These are phyloP conservation scores for Gephyroberyx darwinii DNA, from an alignment of 2,797 vertebrate genomes.

Conservation along the genomic window DNA sequence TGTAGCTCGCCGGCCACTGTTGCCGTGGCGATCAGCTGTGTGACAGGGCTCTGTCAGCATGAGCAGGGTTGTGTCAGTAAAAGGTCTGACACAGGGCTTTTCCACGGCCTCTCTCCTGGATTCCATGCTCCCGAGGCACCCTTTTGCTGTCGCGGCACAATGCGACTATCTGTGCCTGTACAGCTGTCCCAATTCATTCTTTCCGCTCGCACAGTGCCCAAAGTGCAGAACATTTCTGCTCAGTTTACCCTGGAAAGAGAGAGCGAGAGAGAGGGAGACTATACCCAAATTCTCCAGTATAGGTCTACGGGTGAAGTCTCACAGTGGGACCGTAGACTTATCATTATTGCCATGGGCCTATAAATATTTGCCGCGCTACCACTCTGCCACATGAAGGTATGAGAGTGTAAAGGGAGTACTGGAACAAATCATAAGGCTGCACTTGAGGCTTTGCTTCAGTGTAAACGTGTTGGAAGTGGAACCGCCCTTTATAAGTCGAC, in stretches of 20 bases:
- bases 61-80: slow-evolving; percentile 33
- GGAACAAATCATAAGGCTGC: slow-evolving; percentile 16
- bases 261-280: slow-evolving; percentile 20
- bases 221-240: slow-evolving; percentile 62
- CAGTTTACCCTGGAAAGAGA: slow-evolving; percentile 47
- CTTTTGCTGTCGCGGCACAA: slow-evolving; percentile 73
- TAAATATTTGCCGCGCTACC: slow-evolving; percentile 22
- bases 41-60: slow-evolving; percentile 43
- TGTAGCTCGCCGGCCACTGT: slow-evolving; percentile 22
- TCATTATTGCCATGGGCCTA: slow-evolving; percentile 22
- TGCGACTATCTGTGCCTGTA: slow-evolving; percentile 73
- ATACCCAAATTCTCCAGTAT: slow-evolving; percentile 38
- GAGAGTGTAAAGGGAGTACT: slow-evolving; percentile 16
- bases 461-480: slow-evolving; percentile 46
- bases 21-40: slow-evolving; percentile 44
- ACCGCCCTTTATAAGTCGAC: slow-evolving; percentile 37
- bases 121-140: slow-evolving; percentile 34
- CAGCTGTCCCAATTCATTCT: slow-evolving; percentile 80
- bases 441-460: slow-evolving; percentile 26
- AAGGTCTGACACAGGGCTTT: slow-evolving; percentile 68
- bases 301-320: slow-evolving; percentile 40
- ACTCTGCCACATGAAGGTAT: slow-evolving; percentile 28
- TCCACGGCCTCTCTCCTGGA: slow-evolving; percentile 43
- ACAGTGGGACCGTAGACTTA: slow-evolving; percentile 30
- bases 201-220: slow-evolving; percentile 57